Evolutionary conservation across 2,113 vertebrate genomes (phyloP).

Genomic region (Microtus montanus): DNA sequence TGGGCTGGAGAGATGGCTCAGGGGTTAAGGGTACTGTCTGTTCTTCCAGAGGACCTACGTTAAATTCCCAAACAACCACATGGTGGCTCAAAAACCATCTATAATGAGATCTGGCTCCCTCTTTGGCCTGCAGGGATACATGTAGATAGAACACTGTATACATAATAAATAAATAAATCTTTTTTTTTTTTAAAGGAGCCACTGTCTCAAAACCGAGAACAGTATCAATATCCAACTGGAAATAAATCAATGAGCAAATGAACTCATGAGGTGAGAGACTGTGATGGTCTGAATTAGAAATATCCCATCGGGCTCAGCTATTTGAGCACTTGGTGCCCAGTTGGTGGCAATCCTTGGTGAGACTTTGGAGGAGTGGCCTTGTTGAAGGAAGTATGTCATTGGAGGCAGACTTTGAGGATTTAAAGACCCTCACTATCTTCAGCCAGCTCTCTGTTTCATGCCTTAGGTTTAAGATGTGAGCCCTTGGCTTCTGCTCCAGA

Average conservation of each 20-base stretch:
- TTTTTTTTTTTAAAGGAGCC: neutral
- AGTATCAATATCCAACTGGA: neutral
- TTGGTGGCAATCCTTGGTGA: neutral
- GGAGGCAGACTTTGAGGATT: neutral
- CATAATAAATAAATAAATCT: too few species aligned
- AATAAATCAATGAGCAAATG: neutral
- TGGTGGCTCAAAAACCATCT: too few species aligned
- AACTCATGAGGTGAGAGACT: neutral
- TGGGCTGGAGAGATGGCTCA: too few species aligned
- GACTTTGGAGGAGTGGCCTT: neutral
- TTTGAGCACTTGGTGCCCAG: neutral
- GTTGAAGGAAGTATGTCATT: neutral
- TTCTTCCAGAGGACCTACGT: too few species aligned
- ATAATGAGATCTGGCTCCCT: too few species aligned
- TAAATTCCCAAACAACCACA: too few species aligned
- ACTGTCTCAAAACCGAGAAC: neutral
- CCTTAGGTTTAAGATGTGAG: neutral
- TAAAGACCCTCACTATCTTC: neutral
- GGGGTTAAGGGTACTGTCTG: too few species aligned
- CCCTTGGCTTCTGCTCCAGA: neutral
- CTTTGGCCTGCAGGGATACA: too few species aligned
- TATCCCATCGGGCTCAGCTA: neutral
- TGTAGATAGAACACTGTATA: too few species aligned
- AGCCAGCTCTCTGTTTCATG: neutral
- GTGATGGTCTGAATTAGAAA: neutral